phyloP scores from a whole-genome alignment of 2,113 vertebrate species.

The Camelus dromedarius region DNA sequence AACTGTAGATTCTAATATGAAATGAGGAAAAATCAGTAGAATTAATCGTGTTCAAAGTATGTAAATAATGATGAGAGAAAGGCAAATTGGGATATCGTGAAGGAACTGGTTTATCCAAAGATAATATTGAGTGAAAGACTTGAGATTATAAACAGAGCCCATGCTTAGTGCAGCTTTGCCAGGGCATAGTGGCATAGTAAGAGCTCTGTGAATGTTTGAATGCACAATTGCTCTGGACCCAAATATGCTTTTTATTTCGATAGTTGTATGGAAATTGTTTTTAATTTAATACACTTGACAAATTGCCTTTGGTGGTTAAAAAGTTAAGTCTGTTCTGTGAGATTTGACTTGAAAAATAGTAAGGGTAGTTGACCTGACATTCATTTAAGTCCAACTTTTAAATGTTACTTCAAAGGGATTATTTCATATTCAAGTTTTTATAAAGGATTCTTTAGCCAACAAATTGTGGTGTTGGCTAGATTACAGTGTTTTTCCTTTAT shows the following conservation, averaged over 20 bases:
- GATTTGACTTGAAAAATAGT: not conserved
- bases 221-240: not conserved
- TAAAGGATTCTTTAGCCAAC: slow-evolving; percentile 67
- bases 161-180: not conserved
- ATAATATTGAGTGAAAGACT: not conserved
- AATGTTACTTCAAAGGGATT: slow-evolving; percentile 35
- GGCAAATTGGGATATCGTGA: not conserved
- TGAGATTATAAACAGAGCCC: not conserved
- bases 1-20: slow-evolving; percentile 44
- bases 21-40: slow-evolving; percentile 30
- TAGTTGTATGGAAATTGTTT: not conserved
- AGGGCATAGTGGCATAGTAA: not conserved
- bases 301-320: not conserved
- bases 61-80: not conserved
- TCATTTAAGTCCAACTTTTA: slow-evolving; percentile 50
- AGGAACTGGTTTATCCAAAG: not conserved
- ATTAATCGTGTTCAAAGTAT: slow-evolving; percentile 37
- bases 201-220: not conserved
- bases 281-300: slow-evolving; percentile 24
- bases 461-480: slow-evolving; percentile 52
- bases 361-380: not conserved
- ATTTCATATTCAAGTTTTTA: slow-evolving; percentile 55
- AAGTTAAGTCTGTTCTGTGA: slow-evolving; percentile 1
- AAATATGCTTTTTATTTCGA: slow-evolving; percentile 37
- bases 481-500: slow-evolving; percentile 68